Conservation (phyloP, 2,888 invertebrate genomes). For the Julus scanicus region DNA sequence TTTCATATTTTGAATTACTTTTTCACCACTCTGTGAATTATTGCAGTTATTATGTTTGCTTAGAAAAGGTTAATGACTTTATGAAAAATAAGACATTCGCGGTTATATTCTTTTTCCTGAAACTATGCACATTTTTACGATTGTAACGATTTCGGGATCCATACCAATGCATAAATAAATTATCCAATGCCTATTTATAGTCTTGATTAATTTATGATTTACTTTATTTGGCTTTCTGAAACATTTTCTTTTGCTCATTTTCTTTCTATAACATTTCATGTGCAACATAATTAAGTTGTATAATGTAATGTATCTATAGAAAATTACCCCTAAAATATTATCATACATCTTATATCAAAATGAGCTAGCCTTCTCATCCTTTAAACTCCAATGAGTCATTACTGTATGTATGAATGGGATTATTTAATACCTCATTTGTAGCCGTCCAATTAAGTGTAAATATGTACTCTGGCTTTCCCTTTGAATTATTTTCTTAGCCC, state of each 20-base stretch:
- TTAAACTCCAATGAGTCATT: not conserved
- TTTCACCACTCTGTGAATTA: not conserved
- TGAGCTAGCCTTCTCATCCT: constrained; percentile 22
- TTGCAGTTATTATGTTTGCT: not conserved
- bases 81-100: not conserved
- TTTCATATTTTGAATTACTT: not conserved
- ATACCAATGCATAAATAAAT: no score
- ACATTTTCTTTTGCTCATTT: not conserved
- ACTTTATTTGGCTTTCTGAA: not conserved
- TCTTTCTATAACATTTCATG: not conserved
- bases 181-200: no score
- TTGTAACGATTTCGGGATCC: no score
- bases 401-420: constrained; percentile 2
- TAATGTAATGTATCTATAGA: not conserved
- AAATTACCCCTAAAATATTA: not conserved
- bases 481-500: constrained; percentile 18
- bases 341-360: not conserved
- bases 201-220: no score
- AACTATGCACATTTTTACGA: no score
- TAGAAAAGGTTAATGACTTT: not conserved
- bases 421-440: constrained; percentile 27
- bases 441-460: constrained; percentile 35
- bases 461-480: constrained; percentile 4
- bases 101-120: no score
- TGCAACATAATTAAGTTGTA: no score